Evolutionary conservation across 2,113 vertebrate species (phyloP).

Genomic region (Myrmophylax atrothorax): DNA sequence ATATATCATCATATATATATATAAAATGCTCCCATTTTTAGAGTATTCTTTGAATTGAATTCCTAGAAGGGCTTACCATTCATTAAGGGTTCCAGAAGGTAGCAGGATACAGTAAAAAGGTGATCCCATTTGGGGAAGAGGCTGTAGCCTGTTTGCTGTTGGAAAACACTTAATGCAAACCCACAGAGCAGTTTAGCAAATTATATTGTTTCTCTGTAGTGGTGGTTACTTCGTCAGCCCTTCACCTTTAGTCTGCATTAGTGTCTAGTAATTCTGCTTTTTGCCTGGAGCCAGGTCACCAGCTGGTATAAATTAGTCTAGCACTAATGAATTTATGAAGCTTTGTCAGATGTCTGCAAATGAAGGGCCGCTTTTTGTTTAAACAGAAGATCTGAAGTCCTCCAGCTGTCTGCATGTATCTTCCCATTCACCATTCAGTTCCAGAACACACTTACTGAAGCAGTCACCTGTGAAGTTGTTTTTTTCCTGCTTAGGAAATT

Average conservation of each 20-base stretch:
- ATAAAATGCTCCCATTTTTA: not conserved
- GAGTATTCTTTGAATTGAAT: not conserved
- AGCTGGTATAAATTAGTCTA: not conserved
- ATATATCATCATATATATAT: accelerated
- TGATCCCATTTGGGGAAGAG: not conserved
- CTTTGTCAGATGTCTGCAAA: not conserved
- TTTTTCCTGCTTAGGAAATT: not conserved
- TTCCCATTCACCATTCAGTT: not conserved
- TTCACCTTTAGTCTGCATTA: not conserved
- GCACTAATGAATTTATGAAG: not conserved
- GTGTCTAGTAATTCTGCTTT: not conserved
- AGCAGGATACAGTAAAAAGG: not conserved
- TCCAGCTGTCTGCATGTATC: not conserved
- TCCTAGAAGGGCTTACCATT: not conserved
- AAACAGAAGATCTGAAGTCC: not conserved
- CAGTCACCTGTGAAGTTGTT: not conserved
- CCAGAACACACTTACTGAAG: not conserved
- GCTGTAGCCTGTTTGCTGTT: not conserved
- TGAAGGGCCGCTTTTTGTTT: not conserved
- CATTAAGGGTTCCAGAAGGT: not conserved
- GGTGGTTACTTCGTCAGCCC: not conserved
- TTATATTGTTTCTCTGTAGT: not conserved
- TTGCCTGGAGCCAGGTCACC: not conserved
- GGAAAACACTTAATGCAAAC: not conserved
- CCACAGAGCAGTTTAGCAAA: constrained; percentile 26